phyloP scores from a whole-genome alignment of 2,888 invertebrate species.

The Hypomecis atomaria region DNA sequence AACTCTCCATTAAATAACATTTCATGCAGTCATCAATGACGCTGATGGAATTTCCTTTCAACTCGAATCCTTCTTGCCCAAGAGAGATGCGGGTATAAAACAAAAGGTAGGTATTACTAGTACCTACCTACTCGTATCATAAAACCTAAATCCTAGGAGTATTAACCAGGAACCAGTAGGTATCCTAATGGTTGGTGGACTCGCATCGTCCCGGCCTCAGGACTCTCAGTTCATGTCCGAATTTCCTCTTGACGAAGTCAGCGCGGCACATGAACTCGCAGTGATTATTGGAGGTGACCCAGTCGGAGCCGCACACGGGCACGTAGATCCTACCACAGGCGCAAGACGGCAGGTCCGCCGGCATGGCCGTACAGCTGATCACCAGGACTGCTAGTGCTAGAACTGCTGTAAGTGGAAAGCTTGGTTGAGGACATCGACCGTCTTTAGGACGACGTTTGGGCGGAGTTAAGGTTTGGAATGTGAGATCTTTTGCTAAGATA shows the following conservation, averaged over 20 bases:
- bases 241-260: conserved; percentile 35
- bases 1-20: too few species aligned
- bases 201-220: conserved; percentile 49
- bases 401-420: conserved; percentile 49
- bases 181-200: not conserved
- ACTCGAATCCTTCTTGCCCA: too few species aligned
- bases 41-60: too few species aligned
- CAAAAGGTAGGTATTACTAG: too few species aligned
- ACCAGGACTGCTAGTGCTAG: conserved; percentile 52
- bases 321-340: conserved; percentile 68
- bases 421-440: not conserved
- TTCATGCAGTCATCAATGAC: too few species aligned
- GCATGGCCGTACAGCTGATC: conserved; percentile 23
- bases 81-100: too few species aligned
- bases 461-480: too few species aligned
- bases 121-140: too few species aligned
- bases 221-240: conserved; percentile 38
- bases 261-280: conserved; percentile 72
- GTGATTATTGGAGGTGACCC: conserved; percentile 63
- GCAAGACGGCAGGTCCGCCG: conserved; percentile 52
- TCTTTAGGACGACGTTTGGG: not conserved
- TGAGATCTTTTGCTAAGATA: too few species aligned
- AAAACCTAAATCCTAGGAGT: conserved; percentile 22
- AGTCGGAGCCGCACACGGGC: conserved; percentile 73
- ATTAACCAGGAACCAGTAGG: not conserved